Evolutionary conservation across 2,797 vertebrate genomes (phyloP).

Genomic region (Psittacula echo): DNA sequence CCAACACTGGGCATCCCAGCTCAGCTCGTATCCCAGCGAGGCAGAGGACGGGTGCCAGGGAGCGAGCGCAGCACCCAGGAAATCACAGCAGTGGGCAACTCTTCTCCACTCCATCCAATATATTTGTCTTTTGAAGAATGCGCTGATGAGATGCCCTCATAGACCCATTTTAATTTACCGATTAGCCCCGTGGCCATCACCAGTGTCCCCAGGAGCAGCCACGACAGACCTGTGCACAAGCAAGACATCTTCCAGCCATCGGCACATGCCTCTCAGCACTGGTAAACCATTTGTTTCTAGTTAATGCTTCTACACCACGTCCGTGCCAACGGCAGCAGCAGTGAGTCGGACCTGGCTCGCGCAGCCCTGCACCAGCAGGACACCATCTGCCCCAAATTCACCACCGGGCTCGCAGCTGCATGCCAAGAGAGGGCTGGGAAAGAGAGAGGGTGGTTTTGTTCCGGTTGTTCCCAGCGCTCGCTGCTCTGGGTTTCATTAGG

Average conservation of each 20-base stretch:
- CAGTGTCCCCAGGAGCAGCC: fast-evolving
- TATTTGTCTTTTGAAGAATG: neutral
- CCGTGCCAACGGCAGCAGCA: fast-evolving
- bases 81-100: neutral
- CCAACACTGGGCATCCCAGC: neutral
- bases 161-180: neutral
- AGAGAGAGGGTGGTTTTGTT: neutral
- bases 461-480: neutral
- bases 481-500: neutral
- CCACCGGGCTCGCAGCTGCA: neutral
- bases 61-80: neutral
- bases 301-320: fast-evolving
- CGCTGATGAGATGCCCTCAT: neutral
- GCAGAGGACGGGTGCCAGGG: neutral
- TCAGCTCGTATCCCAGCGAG: neutral
- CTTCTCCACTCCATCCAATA: neutral
- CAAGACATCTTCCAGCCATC: fast-evolving
- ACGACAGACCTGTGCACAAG: neutral
- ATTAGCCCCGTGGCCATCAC: fast-evolving
- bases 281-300: too few relatives aligned
- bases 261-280: neutral
- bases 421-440: neutral
- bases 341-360: fast-evolving
- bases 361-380: neutral
- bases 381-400: neutral